Evolutionary conservation across 2,797 vertebrate genomes (phyloP).

Genomic region (Bovichtus diacanthus): DNA sequence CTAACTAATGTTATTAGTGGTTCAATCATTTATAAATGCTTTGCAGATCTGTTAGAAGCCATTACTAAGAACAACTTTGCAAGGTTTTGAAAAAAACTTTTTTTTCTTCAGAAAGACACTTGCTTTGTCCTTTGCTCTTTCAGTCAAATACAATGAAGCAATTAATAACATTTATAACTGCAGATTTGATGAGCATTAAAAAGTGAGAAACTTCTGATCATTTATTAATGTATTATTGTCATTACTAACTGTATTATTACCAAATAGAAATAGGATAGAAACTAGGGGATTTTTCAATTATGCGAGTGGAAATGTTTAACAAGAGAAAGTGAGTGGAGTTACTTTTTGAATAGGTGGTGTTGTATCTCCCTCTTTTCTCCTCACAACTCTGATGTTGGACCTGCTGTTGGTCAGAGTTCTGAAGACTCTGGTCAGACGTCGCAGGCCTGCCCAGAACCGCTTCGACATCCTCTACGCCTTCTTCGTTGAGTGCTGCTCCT

Average conservation of each 20-base stretch:
- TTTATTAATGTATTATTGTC: neutral
- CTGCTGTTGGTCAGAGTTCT: constrained; percentile 87
- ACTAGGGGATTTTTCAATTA: neutral
- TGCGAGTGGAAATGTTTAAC: too few relatives aligned
- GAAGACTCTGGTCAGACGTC: constrained; percentile 89
- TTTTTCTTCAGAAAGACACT: too few relatives aligned
- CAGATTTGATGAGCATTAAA: neutral
- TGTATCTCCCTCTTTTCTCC: neutral
- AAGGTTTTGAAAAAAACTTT: too few relatives aligned
- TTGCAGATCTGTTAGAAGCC: neutral
- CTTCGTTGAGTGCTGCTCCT: constrained; percentile 93
- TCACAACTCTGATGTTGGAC: constrained; percentile 90
- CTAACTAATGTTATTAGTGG: neutral
- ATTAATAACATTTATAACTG: neutral
- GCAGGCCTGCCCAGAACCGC: constrained; percentile 89
- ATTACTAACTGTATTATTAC: neutral
- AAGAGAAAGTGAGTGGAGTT: too few relatives aligned
- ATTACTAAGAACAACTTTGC: too few relatives aligned
- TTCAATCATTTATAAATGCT: neutral
- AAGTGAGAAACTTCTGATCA: neutral
- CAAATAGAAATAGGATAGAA: neutral
- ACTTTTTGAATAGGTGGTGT: too few relatives aligned
- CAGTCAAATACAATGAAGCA: too few relatives aligned
- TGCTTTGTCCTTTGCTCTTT: too few relatives aligned
- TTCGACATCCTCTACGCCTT: constrained; percentile 92